A percentile compares a stretch with the other conserved stretches of the same genome.
Conservation (phyloP, 2,797 vertebrate species). For the Sardinella longiceps region DNA sequence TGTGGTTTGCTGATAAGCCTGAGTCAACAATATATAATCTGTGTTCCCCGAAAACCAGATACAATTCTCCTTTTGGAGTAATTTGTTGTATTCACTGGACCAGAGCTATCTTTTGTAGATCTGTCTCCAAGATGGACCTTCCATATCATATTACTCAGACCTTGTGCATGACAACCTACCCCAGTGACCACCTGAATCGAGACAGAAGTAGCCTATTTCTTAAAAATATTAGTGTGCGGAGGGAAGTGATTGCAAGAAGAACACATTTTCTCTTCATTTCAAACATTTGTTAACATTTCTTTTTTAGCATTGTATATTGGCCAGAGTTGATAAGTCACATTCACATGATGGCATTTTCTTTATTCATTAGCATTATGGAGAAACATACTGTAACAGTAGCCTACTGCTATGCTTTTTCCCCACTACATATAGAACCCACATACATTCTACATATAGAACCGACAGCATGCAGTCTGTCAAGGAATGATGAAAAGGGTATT, state of each 20-base stretch:
- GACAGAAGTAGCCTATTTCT: background rate
- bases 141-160: slow-evolving; percentile 49
- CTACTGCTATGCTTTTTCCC: background rate
- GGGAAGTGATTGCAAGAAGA: background rate
- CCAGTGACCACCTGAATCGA: background rate
- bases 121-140: slow-evolving; percentile 43
- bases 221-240: background rate
- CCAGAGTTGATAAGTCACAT: background rate
- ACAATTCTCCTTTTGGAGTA: slow-evolving; percentile 4
- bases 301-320: background rate
- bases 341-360: background rate
- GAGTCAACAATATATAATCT: slow-evolving; percentile 58
- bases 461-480: no score
- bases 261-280: background rate
- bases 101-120: slow-evolving; percentile 45
- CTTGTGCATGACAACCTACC: slow-evolving; percentile 20
- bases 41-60: slow-evolving; percentile 32
- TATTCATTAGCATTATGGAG: background rate
- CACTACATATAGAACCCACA: no score
- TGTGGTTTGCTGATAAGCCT: slow-evolving; percentile 52
- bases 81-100: slow-evolving; percentile 42
- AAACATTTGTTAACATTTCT: background rate
- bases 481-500: no score
- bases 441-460: no score
- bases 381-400: no score